phyloP scores from a whole-genome alignment of 2,797 vertebrate species.

The Sebastiscus albofasciatus region DNA sequence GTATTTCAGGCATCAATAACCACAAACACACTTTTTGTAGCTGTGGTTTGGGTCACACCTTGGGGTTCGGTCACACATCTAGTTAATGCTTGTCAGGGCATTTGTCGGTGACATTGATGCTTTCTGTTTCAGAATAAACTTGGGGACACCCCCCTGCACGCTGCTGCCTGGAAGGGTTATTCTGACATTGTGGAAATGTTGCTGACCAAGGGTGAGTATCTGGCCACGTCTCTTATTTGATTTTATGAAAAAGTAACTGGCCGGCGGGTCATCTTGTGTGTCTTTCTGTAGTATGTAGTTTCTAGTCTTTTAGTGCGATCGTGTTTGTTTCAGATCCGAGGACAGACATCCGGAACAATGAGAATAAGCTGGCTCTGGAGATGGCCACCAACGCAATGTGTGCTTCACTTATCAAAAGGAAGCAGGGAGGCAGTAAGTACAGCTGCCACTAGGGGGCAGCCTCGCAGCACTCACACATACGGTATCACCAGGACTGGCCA shows the following conservation, averaged over 20 bases:
- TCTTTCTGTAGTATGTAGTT: neutral
- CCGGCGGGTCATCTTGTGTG: neutral
- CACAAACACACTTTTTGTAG: neutral
- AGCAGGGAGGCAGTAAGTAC: constrained; percentile 81
- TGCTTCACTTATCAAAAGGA: constrained; percentile 94
- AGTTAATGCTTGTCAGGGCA: no score
- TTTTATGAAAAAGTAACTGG: neutral
- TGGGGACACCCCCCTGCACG: constrained; percentile 95
- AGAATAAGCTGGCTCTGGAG: constrained; percentile 95
- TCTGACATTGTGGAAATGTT: constrained; percentile 97
- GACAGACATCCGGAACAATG: constrained; percentile 93
- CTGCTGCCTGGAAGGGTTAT: constrained; percentile 98
- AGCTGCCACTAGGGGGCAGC: constrained; percentile 23
- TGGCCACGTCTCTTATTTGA: neutral
- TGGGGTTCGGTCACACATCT: neutral
- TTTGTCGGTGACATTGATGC: neutral
- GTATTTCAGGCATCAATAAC: neutral
- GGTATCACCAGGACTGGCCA: neutral
- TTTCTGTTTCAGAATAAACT: constrained; percentile 92
- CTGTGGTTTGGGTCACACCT: neutral
- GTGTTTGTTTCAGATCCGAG: constrained; percentile 85
- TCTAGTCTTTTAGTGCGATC: neutral
- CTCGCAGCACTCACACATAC: neutral
- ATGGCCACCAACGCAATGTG: constrained; percentile 95
- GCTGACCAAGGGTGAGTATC: constrained; percentile 88